Conservation (phyloP, 2,888 invertebrate species). For the Melanostoma scalare region DNA sequence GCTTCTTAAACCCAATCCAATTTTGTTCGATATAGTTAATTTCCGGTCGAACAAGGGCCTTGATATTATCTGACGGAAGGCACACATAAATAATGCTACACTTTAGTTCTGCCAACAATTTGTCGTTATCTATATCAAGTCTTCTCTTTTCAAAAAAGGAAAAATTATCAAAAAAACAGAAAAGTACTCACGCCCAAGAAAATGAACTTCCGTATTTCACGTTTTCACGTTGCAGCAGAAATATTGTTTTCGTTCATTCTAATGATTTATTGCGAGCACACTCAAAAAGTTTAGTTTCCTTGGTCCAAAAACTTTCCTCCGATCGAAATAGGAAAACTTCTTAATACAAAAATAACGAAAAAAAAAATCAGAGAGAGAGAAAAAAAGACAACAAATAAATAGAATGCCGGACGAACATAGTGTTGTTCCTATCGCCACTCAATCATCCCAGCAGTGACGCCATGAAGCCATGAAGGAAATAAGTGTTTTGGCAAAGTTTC, state of each 20-base stretch:
- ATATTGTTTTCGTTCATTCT: conserved; percentile 35
- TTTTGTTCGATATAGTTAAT: too few species aligned
- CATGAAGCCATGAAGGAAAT: conserved; percentile 13
- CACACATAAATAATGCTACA: background rate
- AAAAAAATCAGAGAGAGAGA: background rate
- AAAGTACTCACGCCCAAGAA: conserved; percentile 37
- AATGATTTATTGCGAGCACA: conserved; percentile 54
- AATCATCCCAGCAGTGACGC: conserved; percentile 30
- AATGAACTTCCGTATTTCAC: conserved; percentile 2
- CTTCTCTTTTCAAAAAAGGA: conserved; percentile 9
- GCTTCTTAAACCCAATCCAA: too few species aligned
- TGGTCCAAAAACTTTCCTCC: conserved; percentile 25
- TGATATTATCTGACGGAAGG: too few species aligned
- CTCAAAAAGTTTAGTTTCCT: conserved; percentile 40
- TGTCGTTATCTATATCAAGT: conserved; percentile 35
- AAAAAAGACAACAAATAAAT: background rate
- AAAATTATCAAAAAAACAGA: conserved; percentile 12
- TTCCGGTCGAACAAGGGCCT: too few species aligned
- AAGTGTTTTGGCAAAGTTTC: conserved; percentile 44
- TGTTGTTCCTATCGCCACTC: conserved; percentile 39
- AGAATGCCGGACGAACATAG: conserved; percentile 17
- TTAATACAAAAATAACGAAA: background rate
- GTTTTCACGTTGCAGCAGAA: background rate
- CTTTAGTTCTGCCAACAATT: conserved; percentile 34
- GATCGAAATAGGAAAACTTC: conserved; percentile 41